Conservation (phyloP, 2,888 invertebrate genomes). For the Unio pictorum region DNA sequence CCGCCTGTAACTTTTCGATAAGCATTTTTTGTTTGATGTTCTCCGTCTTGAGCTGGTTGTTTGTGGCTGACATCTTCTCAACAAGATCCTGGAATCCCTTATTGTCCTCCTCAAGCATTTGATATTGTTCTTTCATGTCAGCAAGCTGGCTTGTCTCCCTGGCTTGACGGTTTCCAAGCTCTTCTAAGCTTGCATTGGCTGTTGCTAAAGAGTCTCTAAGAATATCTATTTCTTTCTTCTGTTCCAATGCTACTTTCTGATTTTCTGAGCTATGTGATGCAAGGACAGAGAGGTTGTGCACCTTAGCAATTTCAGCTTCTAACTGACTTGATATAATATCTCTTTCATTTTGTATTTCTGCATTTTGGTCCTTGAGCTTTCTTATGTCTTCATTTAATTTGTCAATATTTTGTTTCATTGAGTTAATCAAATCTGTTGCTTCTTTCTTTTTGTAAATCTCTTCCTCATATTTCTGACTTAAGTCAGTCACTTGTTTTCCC, state of each 20-base stretch:
- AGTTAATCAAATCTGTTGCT: conserved; percentile 11
- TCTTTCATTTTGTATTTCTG: conserved; percentile 16
- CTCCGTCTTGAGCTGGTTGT: conserved; percentile 36
- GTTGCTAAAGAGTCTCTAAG: background rate
- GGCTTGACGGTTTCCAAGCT: too few species aligned
- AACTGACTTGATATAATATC: too few species aligned
- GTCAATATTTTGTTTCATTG: conserved; percentile 35
- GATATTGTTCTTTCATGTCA: conserved; percentile 49
- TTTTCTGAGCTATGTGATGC: too few species aligned
- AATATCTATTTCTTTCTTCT: background rate
- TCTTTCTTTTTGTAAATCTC: conserved; percentile 7
- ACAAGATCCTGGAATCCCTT: conserved; percentile 27
- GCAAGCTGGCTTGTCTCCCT: conserved; percentile 21
- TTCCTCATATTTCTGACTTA: background rate
- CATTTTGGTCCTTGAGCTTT: conserved; percentile 5
- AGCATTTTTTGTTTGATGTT: conserved; percentile 30
- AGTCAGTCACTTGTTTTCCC: conserved; percentile 7
- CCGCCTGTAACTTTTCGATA: conserved; percentile 13
- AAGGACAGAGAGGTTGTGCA: too few species aligned
- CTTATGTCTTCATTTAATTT: conserved; percentile 9
- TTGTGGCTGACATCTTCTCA: conserved; percentile 29
- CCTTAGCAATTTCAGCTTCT: too few species aligned
- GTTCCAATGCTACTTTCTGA: too few species aligned
- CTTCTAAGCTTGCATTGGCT: background rate
- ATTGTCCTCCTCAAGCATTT: conserved; percentile 46